These are phyloP conservation scores for Hypothenemus hampei DNA, from an alignment of 1,140 invertebrate genomes.

Conservation along the genomic window DNA sequence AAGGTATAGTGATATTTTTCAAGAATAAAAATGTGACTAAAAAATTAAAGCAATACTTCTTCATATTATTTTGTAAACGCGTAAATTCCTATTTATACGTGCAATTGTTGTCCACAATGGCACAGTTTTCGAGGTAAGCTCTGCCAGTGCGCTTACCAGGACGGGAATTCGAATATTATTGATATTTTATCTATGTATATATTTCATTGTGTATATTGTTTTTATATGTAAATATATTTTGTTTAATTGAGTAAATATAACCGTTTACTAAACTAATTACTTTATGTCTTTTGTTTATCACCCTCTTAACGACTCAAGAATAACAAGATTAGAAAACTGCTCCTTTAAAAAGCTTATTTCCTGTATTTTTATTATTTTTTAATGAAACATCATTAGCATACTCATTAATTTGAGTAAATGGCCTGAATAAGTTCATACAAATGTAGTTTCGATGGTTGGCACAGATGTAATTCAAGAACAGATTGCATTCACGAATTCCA, in stretches of 20 bases:
- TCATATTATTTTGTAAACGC: slow-evolving; percentile 48
- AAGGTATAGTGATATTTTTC: slow-evolving; percentile 59
- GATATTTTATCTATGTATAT: slow-evolving; percentile 44
- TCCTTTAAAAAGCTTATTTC: no score
- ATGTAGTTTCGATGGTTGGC: no score
- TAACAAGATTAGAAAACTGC: no score
- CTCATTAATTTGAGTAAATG: no score
- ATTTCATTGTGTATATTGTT: slow-evolving; percentile 47
- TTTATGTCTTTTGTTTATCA: neutral
- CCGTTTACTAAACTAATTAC: slow-evolving; percentile 42
- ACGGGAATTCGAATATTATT: no score
- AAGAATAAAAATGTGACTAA: slow-evolving; percentile 49
- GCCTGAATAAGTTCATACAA: no score
- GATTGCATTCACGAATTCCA: no score
- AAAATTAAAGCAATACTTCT: slow-evolving; percentile 61
- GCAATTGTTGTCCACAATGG: slow-evolving; percentile 40
- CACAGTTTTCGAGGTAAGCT: slow-evolving; percentile 32
- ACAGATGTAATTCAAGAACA: no score
- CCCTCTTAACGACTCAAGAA: no score
- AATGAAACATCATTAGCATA: no score
- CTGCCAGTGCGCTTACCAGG: slow-evolving; percentile 25
- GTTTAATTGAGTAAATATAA: slow-evolving; percentile 45
- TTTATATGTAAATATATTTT: slow-evolving; percentile 47
- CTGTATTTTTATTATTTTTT: no score
- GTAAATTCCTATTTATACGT: slow-evolving; percentile 31